phyloP scores from a whole-genome alignment of 35 echinoderm and acorn worm species.

The Eucidaris tribuloides region DNA sequence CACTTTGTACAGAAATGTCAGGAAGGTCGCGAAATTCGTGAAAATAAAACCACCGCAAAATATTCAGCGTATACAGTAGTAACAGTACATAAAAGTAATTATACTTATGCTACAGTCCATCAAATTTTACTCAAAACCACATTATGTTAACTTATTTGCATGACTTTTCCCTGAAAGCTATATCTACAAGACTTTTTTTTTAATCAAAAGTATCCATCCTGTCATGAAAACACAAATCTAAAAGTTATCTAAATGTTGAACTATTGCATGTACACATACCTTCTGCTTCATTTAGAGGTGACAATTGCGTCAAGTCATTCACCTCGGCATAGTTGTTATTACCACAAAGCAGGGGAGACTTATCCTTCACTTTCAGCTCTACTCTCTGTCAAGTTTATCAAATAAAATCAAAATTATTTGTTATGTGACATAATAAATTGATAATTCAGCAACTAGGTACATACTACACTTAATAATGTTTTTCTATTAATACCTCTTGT shows the following conservation, averaged over 20 bases:
- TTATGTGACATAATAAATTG: neutral
- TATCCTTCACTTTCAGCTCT: neutral
- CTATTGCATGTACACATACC: neutral
- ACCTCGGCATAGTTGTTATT: conserved; percentile 25
- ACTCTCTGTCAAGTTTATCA: neutral
- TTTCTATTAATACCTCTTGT: neutral
- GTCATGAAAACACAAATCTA: neutral
- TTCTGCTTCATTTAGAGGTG: conserved; percentile 60
- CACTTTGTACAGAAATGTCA: too few relatives aligned
- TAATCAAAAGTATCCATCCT: neutral
- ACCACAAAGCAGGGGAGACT: conserved; percentile 35
- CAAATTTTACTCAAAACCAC: neutral
- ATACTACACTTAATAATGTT: neutral
- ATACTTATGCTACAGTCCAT: neutral
- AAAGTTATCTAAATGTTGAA: neutral
- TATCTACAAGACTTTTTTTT: neutral
- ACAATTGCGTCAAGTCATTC: conserved; percentile 32
- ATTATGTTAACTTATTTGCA: neutral
- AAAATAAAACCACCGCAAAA: too few relatives aligned
- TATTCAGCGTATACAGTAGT: too few relatives aligned
- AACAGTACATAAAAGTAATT: too few relatives aligned
- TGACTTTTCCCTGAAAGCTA: neutral
- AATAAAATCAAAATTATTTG: neutral
- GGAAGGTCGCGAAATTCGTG: too few relatives aligned
- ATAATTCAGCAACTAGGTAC: neutral